These are phyloP conservation scores for Momotus momota DNA, from an alignment of 2,797 vertebrate genomes.

Conservation along the genomic window DNA sequence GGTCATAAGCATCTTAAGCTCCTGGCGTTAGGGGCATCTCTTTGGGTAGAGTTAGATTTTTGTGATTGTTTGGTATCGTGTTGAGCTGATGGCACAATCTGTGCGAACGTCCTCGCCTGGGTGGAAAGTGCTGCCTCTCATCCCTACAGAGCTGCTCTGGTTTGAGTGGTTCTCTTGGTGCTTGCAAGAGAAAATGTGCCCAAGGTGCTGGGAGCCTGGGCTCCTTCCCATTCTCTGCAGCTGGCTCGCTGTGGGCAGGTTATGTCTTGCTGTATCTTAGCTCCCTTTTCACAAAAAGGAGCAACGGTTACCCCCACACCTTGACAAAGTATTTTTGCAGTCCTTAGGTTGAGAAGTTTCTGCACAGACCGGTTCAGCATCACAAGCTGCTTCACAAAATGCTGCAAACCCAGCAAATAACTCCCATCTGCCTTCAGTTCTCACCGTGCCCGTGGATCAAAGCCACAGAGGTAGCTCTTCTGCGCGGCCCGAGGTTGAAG, in stretches of 20 bases:
- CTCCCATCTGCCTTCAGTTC: background rate
- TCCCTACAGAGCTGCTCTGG: background rate
- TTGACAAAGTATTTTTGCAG: background rate
- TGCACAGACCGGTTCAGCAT: accelerated
- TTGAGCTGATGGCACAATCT: background rate
- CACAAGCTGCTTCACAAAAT: background rate
- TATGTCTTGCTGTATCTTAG: background rate
- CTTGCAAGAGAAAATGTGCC: background rate
- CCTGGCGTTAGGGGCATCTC: background rate
- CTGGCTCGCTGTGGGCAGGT: background rate
- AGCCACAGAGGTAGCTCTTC: background rate
- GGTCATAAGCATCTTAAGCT: background rate
- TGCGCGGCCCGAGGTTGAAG: background rate
- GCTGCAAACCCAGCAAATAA: background rate
- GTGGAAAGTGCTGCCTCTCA: background rate
- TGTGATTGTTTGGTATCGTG: background rate
- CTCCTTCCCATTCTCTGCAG: background rate
- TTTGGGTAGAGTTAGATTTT: background rate
- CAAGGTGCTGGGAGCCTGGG: background rate
- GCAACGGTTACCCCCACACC: background rate
- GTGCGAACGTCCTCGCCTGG: background rate
- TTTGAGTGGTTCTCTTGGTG: background rate
- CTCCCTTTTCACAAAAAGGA: background rate
- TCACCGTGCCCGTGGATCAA: accelerated
- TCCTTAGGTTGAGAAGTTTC: background rate